Percentiles rank a stretch among this genome's conserved stretches.
Evolutionary conservation across 2,797 vertebrate species (phyloP).

Genomic region (Periparus ater): DNA sequence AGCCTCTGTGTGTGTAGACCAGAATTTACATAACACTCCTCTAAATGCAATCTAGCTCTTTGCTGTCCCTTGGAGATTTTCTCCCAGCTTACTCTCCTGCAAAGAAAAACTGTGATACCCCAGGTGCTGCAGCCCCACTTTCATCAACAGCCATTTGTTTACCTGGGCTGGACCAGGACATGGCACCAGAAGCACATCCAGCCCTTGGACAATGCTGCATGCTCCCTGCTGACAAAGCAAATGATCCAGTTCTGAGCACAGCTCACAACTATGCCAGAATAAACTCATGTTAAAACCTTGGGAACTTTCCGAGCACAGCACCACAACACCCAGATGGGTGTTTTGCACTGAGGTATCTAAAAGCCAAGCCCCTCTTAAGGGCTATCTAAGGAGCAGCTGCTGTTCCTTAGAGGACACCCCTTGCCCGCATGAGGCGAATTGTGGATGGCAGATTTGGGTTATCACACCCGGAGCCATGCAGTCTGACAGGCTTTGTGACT

Average conservation of each 20-base stretch:
- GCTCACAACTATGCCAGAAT: not conserved
- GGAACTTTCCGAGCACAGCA: not conserved
- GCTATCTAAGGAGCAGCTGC: not conserved
- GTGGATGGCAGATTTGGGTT: not conserved
- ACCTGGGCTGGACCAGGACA: not conserved
- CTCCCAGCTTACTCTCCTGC: not conserved
- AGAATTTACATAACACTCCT: not conserved
- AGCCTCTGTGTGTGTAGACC: not conserved
- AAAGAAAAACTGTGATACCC: not conserved
- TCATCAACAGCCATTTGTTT: not conserved
- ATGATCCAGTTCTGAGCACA: not conserved
- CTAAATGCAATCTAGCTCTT: not conserved
- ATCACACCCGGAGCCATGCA: not conserved
- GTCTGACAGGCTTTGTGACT: not conserved
- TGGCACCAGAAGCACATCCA: not conserved
- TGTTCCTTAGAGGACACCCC: fast-evolving
- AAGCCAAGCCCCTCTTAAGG: not conserved
- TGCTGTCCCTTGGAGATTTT: not conserved
- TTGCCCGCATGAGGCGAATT: not conserved
- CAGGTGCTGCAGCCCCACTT: not conserved
- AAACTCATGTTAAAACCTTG: not conserved
- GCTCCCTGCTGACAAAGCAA: not conserved
- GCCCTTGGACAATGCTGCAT: not conserved
- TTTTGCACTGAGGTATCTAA: not conserved
- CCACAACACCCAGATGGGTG: not conserved